Evolutionary conservation across 2,113 vertebrate genomes (phyloP).

Genomic region (Tychaedon coryphoeus): DNA sequence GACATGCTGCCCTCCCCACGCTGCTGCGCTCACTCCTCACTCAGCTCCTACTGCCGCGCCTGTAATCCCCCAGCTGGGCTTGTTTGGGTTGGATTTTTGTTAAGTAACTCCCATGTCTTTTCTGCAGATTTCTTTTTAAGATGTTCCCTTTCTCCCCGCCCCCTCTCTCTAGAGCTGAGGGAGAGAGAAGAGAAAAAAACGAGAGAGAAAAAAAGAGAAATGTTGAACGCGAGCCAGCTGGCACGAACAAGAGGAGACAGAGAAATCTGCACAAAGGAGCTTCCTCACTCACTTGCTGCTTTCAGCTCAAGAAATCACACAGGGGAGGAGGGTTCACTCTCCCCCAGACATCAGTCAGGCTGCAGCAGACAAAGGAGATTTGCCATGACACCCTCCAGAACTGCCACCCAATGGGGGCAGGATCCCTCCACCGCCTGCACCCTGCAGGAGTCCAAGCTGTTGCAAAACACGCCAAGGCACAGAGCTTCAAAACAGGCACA

Average conservation of each 20-base stretch:
- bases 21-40: neutral
- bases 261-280: conserved; percentile 68
- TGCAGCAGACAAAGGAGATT: conserved; percentile 49
- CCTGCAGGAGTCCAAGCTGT: neutral
- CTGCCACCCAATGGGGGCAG: conserved; percentile 7
- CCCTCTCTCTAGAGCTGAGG: conserved; percentile 50
- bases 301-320: conserved; percentile 54
- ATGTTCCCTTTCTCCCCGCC: conserved; percentile 35
- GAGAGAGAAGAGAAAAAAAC: neutral
- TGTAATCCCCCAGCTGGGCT: conserved; percentile 48
- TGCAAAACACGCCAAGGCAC: neutral
- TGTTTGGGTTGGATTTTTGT: conserved; percentile 58
- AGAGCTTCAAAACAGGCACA: conserved; percentile 24
- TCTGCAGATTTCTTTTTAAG: conserved; percentile 53
- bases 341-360: conserved; percentile 22
- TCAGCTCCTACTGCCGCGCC: neutral
- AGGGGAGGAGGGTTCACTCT: conserved; percentile 37
- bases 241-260: conserved; percentile 56
- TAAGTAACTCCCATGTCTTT: conserved; percentile 54
- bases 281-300: conserved; percentile 68
- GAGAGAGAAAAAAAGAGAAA: conserved; percentile 38
- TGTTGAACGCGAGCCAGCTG: conserved; percentile 66
- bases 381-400: conserved; percentile 20
- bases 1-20: neutral
- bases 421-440: neutral